Evolutionary conservation across 64 coral and sea anemone species (phyloP), one percentile per base, ranked within the genome.

Genomic region (Dendrophyllia cribrosa): DNA sequence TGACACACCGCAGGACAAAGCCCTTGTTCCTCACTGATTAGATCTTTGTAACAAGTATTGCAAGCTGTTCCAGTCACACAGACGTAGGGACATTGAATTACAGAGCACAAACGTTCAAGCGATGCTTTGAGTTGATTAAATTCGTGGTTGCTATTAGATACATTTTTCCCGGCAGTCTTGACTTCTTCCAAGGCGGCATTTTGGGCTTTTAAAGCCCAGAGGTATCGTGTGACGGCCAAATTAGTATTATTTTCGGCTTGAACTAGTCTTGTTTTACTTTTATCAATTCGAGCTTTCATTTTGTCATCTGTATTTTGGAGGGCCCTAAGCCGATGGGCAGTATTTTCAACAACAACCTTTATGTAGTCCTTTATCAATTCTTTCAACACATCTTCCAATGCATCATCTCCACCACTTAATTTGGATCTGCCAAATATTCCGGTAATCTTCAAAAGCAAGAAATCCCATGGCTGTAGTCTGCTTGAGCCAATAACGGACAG

Each of bases 1-100:
- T 91, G 55, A 59, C 89, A 91, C 0, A n/a, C 67, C 1, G 60
- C 78, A 13, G 77, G 89, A 59, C 89, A 91, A n/a, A 91, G 48
- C 4, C 76, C 76, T 22, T 78, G 89, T 25, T 72, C 67, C 52
- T 60, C 66, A 51, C 77, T 70, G 4, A 78, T 91, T 10, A 91
- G 76, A 53, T 91, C 78, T 10, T 70, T 59, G 21, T 70, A 60
- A 45, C 89, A 91, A 21, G 76, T 91, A n/a, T 24, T 72, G 10
- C 76, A 91, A 14, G 66, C 25, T 15, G 77, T 82, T 17, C 89
- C 89, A 5, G 49, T 50, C 1, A 82, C 89, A 72, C 89, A 91
- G 10, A 58, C 66, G 44, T 68, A 82, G 3, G 77, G 78, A 60
- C 89, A 91, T 34, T 82, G 63, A 1, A 9, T 56, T 11, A 91